Base-by-base conservation (phyloP, 2,113 vertebrate genomes). In the Hymenochirus boettgeri region DNA sequence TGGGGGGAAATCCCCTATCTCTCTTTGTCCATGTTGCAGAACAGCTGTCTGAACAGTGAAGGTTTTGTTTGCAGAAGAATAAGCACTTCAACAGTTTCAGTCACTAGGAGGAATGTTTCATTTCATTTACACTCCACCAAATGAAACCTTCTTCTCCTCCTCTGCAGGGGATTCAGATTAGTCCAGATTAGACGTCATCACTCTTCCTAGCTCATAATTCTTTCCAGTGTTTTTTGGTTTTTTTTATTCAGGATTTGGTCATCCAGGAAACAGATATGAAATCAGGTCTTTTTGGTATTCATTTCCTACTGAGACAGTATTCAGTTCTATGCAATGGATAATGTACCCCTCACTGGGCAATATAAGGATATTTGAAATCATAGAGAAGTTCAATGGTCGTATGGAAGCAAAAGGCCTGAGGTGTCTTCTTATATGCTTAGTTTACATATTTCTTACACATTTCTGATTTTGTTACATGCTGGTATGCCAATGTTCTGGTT, bases 31-130 rank as follows among this genome's bases (percentile, higher is more conserved):
- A 13, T 35, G 33, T 35, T 35, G 33, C 3, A 56, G 23, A 70
- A 55, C 71, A 62, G 42, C 25, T 69, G 50, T 69, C 54, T 70
- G 54, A 26, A 15, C 37, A 1, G 2, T 6, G 57, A 37, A 18
- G 65, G 13, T 42, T 72, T 74, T 59, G 56, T 59, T 60, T 75
- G 33, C 62, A 56, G 63, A 62, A 61, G 45, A 37, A 57, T 73
- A 33, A 11, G 8, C 1, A 21, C 48, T 23, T 52, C 19, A 6
- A 63, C 62, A 33, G 63, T 74, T 70, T 54, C 23, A 3, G 42
- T 57, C 63, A 33, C 54, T 72, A 25, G 62, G 74, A 77, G 70
- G 61, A 65, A 50, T 17, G 3, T 17, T 31, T 33, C 21, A 18
- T 6, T 70, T 29, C 17, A 17, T 31, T 61, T 42, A 70, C 12